Base-by-base conservation (phyloP, 1,140 invertebrate species). In the Drosophila neocordata region DNA sequence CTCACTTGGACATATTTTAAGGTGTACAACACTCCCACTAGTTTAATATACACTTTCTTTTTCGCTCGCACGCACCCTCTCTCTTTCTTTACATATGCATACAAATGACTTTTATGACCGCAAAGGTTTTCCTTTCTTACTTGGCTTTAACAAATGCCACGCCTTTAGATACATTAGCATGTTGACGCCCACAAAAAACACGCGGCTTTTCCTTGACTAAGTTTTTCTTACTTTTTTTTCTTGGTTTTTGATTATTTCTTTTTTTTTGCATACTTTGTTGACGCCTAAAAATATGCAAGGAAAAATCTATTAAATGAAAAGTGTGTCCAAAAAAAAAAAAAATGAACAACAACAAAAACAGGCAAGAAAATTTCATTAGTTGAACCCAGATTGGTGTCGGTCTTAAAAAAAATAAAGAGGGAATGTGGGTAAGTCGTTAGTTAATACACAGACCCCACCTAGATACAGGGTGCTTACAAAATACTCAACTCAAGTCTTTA, bases 201-300 rank as follows among this genome's bases (percentile, higher is more conserved):
- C 51, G 22, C 51, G 51, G 22, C 51, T 53, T 27, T n/a, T 22
- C 11, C 51, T 53, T 8, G 41, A 44, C 41, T 44, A 44, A 18
- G 5, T 3, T 15, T 5, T 13, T 44, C 0, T 18, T 9, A 4
- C 7, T 44, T 52, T 20, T 24, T 11, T 55, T 15, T 75, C 27
- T 31, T 31, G 1, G 27, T 6, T 31, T 31, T 13, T 12, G 13
- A 0, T 18, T 2, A 6, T 15, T 44, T 24, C 11, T 24, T 11
- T 55, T 7, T 24, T 15, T 75, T 75, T 75, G 73, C 73, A 76
- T 73, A 76, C 72, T 76, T 73, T 72, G 73, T 63, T 60, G 69
- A 72, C 73, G 73, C 73, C 73, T 76, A 64, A 76, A 76, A 76
- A 72, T 76, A 76, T 76, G 73, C 73, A 72, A 73, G 59, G 59